Percentiles rank a stretch among this genome's conserved stretches.
Evolutionary conservation across 2,888 invertebrate species (phyloP).

Genomic region (Ichneumon xanthorius): DNA sequence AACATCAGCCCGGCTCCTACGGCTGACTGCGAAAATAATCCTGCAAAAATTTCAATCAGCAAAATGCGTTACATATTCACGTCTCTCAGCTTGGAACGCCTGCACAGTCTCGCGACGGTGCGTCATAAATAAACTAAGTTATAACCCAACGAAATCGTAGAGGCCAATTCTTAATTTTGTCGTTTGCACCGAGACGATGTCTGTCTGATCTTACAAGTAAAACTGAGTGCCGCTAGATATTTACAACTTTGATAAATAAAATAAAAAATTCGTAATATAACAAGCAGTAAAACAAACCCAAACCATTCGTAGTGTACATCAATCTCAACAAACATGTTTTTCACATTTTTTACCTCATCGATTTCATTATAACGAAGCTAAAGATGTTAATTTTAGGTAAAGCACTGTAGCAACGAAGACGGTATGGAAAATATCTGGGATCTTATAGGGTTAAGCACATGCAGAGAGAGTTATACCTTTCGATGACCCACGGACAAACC

Average conservation of each 20-base stretch:
- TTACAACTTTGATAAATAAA: not conserved
- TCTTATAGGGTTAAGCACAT: not conserved
- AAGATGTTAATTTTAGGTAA: not conserved
- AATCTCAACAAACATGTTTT: not conserved
- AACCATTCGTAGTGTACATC: not conserved
- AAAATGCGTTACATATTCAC: conserved; percentile 84
- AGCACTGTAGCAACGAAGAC: not conserved
- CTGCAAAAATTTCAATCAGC: conserved; percentile 83
- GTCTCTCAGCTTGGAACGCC: conserved; percentile 59
- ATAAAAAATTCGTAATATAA: not conserved
- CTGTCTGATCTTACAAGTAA: not conserved
- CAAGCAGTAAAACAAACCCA: too few species aligned
- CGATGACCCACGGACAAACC: not conserved
- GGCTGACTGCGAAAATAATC: conserved; percentile 76
- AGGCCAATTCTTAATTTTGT: conserved; percentile 69
- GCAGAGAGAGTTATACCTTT: not conserved
- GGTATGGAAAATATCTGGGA: not conserved
- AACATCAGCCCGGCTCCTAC: conserved; percentile 34
- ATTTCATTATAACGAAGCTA: not conserved
- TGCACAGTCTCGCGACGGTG: conserved; percentile 14
- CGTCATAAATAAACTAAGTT: conserved; percentile 77
- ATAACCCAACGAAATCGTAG: conserved; percentile 73
- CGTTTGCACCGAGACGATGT: not conserved
- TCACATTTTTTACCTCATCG: not conserved
- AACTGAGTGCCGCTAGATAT: conserved; percentile 6